Evolutionary conservation across 2,888 invertebrate species (phyloP).

Genomic region (Corbicula japonica): DNA sequence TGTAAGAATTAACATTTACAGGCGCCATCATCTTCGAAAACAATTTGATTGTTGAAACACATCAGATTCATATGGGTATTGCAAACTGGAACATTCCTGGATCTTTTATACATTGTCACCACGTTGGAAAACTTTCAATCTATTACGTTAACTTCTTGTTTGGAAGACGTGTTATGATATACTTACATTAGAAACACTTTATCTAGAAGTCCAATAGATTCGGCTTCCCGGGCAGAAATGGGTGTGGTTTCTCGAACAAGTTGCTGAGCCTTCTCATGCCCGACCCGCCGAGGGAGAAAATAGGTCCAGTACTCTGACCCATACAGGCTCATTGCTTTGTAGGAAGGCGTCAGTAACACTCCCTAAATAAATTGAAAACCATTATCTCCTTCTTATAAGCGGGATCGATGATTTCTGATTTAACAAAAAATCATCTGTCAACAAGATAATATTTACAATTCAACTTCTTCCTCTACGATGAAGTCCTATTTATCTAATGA

Average conservation of each 20-base stretch:
- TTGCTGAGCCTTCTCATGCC: slow-evolving; percentile 19
- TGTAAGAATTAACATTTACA: too few relatives aligned
- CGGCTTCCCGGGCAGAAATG: slow-evolving; percentile 10
- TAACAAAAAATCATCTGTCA: too few relatives aligned
- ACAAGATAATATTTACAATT: too few relatives aligned
- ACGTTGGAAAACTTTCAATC: neutral
- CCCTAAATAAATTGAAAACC: slow-evolving; percentile 48
- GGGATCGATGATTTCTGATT: too few relatives aligned
- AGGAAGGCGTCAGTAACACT: slow-evolving; percentile 44
- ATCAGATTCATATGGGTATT: neutral
- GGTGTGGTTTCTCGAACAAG: slow-evolving; percentile 4
- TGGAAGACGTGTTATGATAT: too few relatives aligned
- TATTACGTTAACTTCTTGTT: too few relatives aligned
- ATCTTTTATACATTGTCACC: neutral
- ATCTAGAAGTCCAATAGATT: slow-evolving; percentile 10
- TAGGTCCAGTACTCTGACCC: slow-evolving; percentile 53
- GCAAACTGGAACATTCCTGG: neutral
- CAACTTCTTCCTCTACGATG: too few relatives aligned
- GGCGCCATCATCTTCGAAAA: too few relatives aligned
- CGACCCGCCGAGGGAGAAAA: slow-evolving; percentile 46
- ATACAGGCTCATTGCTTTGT: slow-evolving; percentile 52
- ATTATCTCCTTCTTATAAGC: too few relatives aligned
- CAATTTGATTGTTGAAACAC: too few relatives aligned
- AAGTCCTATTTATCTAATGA: too few relatives aligned
- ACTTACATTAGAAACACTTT: slow-evolving; percentile 14